Percentiles rank a stretch among this genome's conserved stretches.
phyloP scores from a whole-genome alignment of 2,888 invertebrate genomes.

The Drosophila subsilvestris region DNA sequence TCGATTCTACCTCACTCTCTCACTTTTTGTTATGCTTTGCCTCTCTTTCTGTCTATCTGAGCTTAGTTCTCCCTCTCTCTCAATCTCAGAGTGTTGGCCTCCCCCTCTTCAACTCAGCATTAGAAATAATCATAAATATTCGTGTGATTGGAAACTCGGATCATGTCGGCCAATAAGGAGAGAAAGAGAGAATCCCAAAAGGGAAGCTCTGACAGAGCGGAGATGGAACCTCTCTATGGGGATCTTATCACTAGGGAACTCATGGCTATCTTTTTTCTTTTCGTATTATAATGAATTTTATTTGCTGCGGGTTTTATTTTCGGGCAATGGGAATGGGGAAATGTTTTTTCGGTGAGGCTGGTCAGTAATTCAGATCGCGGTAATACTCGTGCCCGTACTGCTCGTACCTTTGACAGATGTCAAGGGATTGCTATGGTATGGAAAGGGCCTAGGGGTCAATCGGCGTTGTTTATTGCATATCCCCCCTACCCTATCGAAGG shows the following conservation, averaged over 20 bases:
- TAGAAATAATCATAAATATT: constrained; percentile 1
- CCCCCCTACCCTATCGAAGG: constrained; percentile 56
- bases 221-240: neutral
- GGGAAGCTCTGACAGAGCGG: neutral
- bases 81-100: neutral
- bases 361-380: constrained; percentile 47
- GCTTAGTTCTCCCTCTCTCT: constrained; percentile 5
- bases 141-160: constrained; percentile 13
- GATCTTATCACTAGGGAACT: constrained; percentile 21
- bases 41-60: constrained; percentile 9
- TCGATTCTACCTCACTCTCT: constrained; percentile 33
- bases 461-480: constrained; percentile 27
- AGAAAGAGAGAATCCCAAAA: neutral
- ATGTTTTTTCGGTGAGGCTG: constrained; percentile 56
- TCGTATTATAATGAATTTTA: constrained; percentile 8
- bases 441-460: constrained; percentile 34
- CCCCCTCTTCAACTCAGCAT: constrained; percentile 7
- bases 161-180: neutral
- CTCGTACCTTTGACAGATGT: neutral
- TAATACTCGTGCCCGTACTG: neutral
- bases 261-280: constrained; percentile 32
- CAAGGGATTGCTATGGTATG: neutral
- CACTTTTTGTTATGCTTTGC: constrained; percentile 14
- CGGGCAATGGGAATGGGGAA: constrained; percentile 23
- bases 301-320: constrained; percentile 43